Evolutionary conservation across 2,113 vertebrate species (phyloP), one percentile per base, ranked within the genome.

Genomic region (Mola mola): DNA sequence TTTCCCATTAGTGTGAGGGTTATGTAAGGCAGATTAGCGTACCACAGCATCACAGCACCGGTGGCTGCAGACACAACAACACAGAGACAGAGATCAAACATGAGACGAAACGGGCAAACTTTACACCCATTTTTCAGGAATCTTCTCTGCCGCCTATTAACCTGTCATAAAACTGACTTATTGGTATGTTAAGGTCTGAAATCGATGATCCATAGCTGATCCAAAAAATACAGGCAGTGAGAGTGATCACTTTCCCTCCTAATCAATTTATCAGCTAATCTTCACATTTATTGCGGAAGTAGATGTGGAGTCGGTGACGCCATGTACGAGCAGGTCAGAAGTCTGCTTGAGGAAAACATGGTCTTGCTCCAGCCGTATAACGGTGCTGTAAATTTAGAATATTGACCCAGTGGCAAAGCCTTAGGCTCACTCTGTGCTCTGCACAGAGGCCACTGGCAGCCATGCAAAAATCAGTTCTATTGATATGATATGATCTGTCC

Each of bases 21-120:
- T 89, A 87, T 44, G 46, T 88, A 89, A 87, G 15, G 46, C 51
- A 75, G 80, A 85, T 85, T 72, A 78, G 21, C 36, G 41, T 53
- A 58, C 42, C 46, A n/a, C 69, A 66, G 50, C 25, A 66, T 64
- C 46, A 56, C 68, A 7, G n/a, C 12, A 50, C n/a, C 41, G 17
- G 58, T 4, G n/a, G 10, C 59, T 8, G 19, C 11, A 16, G n/a
- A n/a, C 12, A 50, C 29, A 48, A n/a, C 56, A 34, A 51, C 3
- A 25, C 6, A 37, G 4, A 3, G 11, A 24, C 28, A 64, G 6
- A 74, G 17, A 42, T 1, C 6, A 29, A 29, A 1, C 6, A 9
- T 7, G 28, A 9, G 6, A 29, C 28, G 28, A 7, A 5, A 29
- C 28, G 28, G 6, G 6, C 9, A 29, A 7, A 1, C 28, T 7